Percentiles rank a stretch among this genome's conserved stretches.
phyloP scores from a whole-genome alignment of 2,113 vertebrate species.

The Channa argus region DNA sequence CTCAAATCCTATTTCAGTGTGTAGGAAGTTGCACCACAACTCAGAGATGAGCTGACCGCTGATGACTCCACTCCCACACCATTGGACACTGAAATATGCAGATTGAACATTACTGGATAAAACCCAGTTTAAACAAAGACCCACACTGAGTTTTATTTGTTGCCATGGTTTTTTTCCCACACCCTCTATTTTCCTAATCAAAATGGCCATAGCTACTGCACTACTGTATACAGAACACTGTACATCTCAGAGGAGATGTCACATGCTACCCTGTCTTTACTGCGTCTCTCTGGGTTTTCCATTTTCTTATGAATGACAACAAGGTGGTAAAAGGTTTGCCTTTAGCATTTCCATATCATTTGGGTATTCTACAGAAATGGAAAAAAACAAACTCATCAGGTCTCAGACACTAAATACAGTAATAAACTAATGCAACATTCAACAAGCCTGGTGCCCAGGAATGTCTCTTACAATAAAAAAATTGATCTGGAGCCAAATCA shows the following conservation, averaged over 20 bases:
- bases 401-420: not conserved
- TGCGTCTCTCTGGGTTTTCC: no score
- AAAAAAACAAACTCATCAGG: no score
- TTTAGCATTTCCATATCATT: slow-evolving; percentile 4
- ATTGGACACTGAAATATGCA: slow-evolving; percentile 44
- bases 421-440: not conserved
- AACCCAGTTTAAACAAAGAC: slow-evolving; percentile 35
- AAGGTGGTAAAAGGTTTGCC: slow-evolving; percentile 16
- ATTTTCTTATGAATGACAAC: no score
- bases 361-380: not conserved
- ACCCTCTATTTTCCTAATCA: slow-evolving; percentile 15
- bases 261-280: slow-evolving; percentile 1
- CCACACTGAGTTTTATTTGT: slow-evolving; percentile 29
- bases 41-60: slow-evolving; percentile 48
- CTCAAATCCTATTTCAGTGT: slow-evolving; percentile 48
- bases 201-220: slow-evolving; percentile 18
- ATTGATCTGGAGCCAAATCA: not conserved
- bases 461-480: not conserved
- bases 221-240: no score
- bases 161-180: slow-evolving; percentile 38
- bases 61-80: slow-evolving; percentile 69
- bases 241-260: not conserved
- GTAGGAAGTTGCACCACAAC: slow-evolving; percentile 55
- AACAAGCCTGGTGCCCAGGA: not conserved
- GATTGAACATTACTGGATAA: slow-evolving; percentile 36